Conservation (phyloP, 2,888 invertebrate species). For the Kryphioiulus occultus region DNA sequence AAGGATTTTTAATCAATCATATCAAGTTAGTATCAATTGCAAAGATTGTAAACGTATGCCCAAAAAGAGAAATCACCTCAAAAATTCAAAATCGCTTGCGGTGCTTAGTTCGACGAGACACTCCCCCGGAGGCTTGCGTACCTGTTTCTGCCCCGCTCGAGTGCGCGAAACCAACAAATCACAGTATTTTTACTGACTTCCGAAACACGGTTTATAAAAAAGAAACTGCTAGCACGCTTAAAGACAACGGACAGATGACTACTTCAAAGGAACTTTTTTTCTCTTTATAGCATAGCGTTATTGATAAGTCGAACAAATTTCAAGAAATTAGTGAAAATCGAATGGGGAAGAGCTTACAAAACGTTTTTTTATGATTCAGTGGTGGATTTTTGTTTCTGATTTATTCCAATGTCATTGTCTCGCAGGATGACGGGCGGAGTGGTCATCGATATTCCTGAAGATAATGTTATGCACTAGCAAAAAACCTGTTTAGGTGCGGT, state of each 20-base stretch:
- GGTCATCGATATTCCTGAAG: constrained; percentile 20
- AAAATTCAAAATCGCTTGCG: neutral
- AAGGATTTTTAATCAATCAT: constrained; percentile 5
- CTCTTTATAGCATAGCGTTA: neutral
- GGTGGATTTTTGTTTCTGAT: constrained; percentile 42
- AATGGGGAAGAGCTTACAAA: constrained; percentile 43
- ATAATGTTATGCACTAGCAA: constrained; percentile 45
- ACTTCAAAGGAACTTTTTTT: neutral
- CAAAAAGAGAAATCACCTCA: constrained; percentile 5
- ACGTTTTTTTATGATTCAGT: neutral
- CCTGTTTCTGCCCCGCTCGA: neutral
- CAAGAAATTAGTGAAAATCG: neutral
- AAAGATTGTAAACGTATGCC: neutral
- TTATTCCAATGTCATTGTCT: constrained; percentile 39
- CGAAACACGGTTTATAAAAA: neutral
- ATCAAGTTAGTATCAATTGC: constrained; percentile 5
- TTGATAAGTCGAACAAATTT: neutral
- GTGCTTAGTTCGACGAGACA: neutral
- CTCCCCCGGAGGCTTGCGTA: neutral
- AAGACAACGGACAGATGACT: neutral
- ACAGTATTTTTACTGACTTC: neutral
- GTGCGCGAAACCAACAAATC: neutral
- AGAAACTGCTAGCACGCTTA: neutral
- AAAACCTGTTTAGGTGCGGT: constrained; percentile 67
- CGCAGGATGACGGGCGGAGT: constrained; percentile 33